Base-by-base conservation (phyloP, 2,888 invertebrate genomes). In the Iselma pallidipennis region DNA sequence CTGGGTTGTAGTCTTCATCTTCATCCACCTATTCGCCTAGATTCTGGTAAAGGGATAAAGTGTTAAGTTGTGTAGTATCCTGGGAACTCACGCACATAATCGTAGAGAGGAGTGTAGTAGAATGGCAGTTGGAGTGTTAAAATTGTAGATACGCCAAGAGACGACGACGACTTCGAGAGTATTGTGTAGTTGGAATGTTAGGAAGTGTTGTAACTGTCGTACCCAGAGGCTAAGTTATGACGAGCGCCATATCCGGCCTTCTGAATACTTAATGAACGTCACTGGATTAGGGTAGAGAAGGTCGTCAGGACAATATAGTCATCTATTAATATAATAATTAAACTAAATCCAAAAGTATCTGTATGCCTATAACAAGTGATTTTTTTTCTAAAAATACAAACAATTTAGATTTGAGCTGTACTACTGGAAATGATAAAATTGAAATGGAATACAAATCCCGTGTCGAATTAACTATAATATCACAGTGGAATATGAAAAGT, bases 171-270 rank as follows among this genome's bases (percentile, higher is more conserved):
- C 45, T 23, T 62, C 25, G 37, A 28, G 53, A 37, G 60, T 51
- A 64, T 64, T 64, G 64, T 64, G 42, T 60, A 57, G 62, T 55
- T 57, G 65, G 62, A 65, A 65, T 65, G 62, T 65, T 51, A 55
- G 60, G 65, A 55, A 65, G 60, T 65, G 57, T 62, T 57, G 62
- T 65, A 62, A 63, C 57, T 65, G 65, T 65, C 65, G 59, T 56
- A 59, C 65, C 62, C 65, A 57, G 62, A 61, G 65, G 68, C 61
- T 68, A 66, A 68, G 62, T 68, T 68, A 68, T 68, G 66, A 65
- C 63, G 55, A 58, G 59, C 55, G 59, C 54, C 62, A 63, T 59
- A 65, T 63, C 68, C 66, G 66, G 63, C 59, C 65, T 57, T 66
- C 61, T 66, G 66, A 68, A 66, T 68, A 66, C 59, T 63, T 66